Conservation (phyloP, 2,888 invertebrate species). For the Phrixothrix hirtus region DNA sequence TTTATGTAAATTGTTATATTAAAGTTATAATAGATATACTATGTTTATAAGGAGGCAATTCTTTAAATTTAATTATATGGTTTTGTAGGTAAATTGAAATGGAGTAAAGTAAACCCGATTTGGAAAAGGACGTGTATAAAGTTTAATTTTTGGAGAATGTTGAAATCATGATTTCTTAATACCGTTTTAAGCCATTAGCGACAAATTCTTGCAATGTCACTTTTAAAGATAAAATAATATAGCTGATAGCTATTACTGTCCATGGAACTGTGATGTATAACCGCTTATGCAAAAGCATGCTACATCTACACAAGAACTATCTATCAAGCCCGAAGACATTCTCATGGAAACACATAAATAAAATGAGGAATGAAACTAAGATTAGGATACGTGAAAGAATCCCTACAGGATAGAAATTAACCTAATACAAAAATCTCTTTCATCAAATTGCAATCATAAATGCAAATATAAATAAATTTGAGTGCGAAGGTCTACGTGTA, state of each 20-base stretch:
- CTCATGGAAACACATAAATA: conserved; percentile 19
- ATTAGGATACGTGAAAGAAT: conserved; percentile 20
- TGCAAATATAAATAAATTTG: conserved; percentile 21
- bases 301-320: conserved; percentile 15
- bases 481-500: conserved; percentile 11
- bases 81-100: no score
- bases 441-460: conserved; percentile 23
- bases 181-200: conserved; percentile 21
- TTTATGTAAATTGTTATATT: background rate
- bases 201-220: conserved; percentile 31
- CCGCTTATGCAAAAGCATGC: conserved; percentile 24
- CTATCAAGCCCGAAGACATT: conserved; percentile 18
- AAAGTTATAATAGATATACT: no score
- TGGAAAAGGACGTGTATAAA: no score
- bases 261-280: conserved; percentile 7
- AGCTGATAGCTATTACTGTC: conserved; percentile 24
- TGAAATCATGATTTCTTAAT: conserved; percentile 7
- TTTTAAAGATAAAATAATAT: conserved; percentile 23
- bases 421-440: conserved; percentile 15
- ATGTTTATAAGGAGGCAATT: no score
- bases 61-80: no score
- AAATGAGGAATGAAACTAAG: conserved; percentile 18
- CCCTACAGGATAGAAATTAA: conserved; percentile 27
- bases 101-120: no score
- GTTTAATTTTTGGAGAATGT: conserved; percentile 7